These are phyloP conservation scores for Caenorhabditis auriculariae DNA, from an alignment of 2,888 invertebrate genomes.

Conservation along the genomic window DNA sequence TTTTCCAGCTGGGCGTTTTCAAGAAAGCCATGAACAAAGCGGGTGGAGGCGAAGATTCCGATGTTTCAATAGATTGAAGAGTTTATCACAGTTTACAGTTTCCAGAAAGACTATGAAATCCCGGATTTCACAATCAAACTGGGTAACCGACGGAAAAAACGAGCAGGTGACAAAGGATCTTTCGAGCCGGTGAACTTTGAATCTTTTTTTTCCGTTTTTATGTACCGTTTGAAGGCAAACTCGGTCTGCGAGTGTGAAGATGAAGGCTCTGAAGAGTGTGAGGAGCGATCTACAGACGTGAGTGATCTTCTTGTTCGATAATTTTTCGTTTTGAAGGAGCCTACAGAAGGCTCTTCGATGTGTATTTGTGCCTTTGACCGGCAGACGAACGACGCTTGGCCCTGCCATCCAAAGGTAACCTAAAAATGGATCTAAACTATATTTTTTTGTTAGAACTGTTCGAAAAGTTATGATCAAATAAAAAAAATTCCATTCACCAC, in stretches of 20 bases:
- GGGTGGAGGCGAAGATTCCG: constrained; percentile 22
- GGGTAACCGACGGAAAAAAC: constrained; percentile 12
- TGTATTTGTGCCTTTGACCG: constrained; percentile 60
- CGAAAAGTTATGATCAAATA: too few species aligned
- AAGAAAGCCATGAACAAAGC: constrained; percentile 48
- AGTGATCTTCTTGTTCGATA: too few species aligned
- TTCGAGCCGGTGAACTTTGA: constrained; percentile 28
- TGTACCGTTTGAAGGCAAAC: constrained; percentile 9
- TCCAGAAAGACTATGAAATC: constrained; percentile 17
- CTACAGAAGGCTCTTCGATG: constrained; percentile 17
- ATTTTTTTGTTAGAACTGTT: too few species aligned
- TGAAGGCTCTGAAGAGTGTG: constrained; percentile 13
- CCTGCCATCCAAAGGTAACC: constrained; percentile 32
- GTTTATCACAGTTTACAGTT: too few species aligned
- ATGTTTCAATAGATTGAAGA: too few species aligned
- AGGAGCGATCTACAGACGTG: constrained; percentile 17
- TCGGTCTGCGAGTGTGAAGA: constrained; percentile 34
- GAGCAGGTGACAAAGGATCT: constrained; percentile 24
- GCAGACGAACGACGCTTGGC: constrained; percentile 43
- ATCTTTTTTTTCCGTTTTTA: not conserved
- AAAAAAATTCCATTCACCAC: not conserved
- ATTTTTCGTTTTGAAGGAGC: too few species aligned
- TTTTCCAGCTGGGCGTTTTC: constrained; percentile 40
- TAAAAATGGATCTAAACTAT: too few species aligned
- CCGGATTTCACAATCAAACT: constrained; percentile 27